These are phyloP conservation scores for Elgaria multicarinata DNA, from an alignment of 2,113 vertebrate species.

Conservation along the genomic window DNA sequence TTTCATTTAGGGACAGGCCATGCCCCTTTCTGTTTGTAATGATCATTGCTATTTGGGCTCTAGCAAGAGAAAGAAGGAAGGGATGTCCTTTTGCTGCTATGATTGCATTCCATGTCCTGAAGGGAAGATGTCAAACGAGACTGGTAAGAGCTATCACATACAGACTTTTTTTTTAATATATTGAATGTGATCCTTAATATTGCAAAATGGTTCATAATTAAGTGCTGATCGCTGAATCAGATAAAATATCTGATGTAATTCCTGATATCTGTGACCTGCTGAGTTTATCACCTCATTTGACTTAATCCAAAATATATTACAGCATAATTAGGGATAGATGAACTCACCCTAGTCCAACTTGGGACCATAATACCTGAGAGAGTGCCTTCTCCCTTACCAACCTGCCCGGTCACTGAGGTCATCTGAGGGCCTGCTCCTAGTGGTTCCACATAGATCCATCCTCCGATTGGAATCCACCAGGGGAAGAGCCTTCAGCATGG, in stretches of 20 bases:
- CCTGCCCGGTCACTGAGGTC: too few relatives aligned
- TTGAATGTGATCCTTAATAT: background rate
- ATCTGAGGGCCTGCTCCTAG: too few relatives aligned
- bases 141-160: background rate
- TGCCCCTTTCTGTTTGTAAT: background rate
- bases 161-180: background rate
- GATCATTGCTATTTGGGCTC: background rate
- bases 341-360: too few relatives aligned
- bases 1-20: background rate
- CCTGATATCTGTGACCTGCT: background rate
- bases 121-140: background rate
- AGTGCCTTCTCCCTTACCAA: too few relatives aligned
- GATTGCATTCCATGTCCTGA: constrained; percentile 3
- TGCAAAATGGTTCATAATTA: background rate
- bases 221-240: too few relatives aligned
- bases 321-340: too few relatives aligned
- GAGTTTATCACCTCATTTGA: background rate
- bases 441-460: too few relatives aligned
- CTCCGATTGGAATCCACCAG: too few relatives aligned
- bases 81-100: background rate
- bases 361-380: too few relatives aligned
- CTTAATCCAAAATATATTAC: background rate
- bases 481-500: too few relatives aligned
- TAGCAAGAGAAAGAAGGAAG: background rate
- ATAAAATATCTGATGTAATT: background rate